phyloP scores from a whole-genome alignment of 2,113 vertebrate genomes.

The Dendropsophus ebraccatus region DNA sequence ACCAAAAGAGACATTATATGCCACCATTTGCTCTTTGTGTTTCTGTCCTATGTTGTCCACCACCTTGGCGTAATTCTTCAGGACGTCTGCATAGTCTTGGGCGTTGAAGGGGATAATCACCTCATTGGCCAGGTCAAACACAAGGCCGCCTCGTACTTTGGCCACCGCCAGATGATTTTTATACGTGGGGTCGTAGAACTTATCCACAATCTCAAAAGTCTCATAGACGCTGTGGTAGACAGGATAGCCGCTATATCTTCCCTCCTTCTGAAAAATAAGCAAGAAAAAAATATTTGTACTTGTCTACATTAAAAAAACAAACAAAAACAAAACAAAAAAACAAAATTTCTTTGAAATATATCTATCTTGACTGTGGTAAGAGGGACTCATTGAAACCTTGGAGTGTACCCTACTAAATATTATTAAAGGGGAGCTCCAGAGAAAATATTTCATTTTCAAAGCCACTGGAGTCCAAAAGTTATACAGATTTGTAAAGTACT shows the following conservation, averaged over 20 bases:
- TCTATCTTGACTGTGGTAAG: too few relatives aligned
- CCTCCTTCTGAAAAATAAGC: slow-evolving; percentile 74
- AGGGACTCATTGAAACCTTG: too few relatives aligned
- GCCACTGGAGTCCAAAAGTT: too few relatives aligned
- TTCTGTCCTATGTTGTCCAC: slow-evolving; percentile 78
- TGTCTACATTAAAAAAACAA: neutral
- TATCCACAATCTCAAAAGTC: slow-evolving; percentile 90
- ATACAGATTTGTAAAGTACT: too few relatives aligned
- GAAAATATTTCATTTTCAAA: too few relatives aligned
- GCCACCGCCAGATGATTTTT: slow-evolving; percentile 83
- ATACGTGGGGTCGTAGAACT: slow-evolving; percentile 91
- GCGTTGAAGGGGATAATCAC: slow-evolving; percentile 84
- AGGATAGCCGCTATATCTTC: slow-evolving; percentile 87
- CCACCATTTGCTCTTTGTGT: slow-evolving; percentile 71
- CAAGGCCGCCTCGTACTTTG: slow-evolving; percentile 85
- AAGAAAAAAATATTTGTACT: slow-evolving; percentile 7
- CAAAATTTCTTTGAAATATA: too few relatives aligned
- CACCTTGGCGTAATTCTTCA: slow-evolving; percentile 76
- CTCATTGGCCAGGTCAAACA: slow-evolving; percentile 84
- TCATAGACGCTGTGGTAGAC: slow-evolving; percentile 95
- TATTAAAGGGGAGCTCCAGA: too few relatives aligned
- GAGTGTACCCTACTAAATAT: too few relatives aligned
- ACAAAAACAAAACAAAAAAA: too few relatives aligned
- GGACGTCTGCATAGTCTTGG: slow-evolving; percentile 80
- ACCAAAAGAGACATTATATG: slow-evolving; percentile 85